A percentile compares a stretch with the other conserved stretches of the same genome.
phyloP scores from a whole-genome alignment of 1,140 invertebrate species.

The Zophobas atratus region DNA sequence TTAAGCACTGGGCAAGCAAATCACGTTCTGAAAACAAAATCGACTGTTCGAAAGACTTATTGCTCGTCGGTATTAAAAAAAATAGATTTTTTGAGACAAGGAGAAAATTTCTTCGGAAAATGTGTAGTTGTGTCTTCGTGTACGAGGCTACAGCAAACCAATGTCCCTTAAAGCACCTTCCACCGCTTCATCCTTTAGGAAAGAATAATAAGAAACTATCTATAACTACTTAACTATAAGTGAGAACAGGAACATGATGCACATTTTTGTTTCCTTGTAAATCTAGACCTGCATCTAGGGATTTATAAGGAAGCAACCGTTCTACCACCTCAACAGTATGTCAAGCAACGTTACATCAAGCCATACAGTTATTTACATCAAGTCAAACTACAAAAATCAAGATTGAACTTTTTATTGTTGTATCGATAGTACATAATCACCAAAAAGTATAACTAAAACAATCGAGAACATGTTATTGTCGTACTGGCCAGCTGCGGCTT shows the following conservation, averaged over 20 bases:
- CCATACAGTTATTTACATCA: constrained; percentile 37
- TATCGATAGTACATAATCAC: constrained; percentile 2
- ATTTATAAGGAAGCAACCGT: constrained; percentile 21
- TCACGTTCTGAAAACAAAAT: too few relatives aligned
- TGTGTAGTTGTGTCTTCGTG: constrained; percentile 32
- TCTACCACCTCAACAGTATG: constrained; percentile 15
- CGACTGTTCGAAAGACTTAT: too few relatives aligned
- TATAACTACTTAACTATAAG: constrained; percentile 40
- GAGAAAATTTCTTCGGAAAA: constrained; percentile 35
- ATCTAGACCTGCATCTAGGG: background rate
- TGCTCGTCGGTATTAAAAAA: background rate
- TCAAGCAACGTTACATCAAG: constrained; percentile 25
- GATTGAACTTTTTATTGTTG: constrained; percentile 24
- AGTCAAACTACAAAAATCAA: constrained; percentile 39
- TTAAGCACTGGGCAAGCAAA: constrained; percentile 16
- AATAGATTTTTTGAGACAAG: background rate
- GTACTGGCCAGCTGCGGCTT: constrained; percentile 9
- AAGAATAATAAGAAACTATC: constrained; percentile 62
- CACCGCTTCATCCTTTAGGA: constrained; percentile 84
- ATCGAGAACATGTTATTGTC: background rate
- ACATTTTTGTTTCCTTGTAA: constrained; percentile 23
- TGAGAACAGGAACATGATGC: constrained; percentile 47
- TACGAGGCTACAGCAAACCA: constrained; percentile 79
- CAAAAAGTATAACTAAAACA: background rate
- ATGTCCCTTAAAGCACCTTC: constrained; percentile 87